A percentile compares a stretch with the other conserved stretches of the same genome.
These are phyloP conservation scores for Eueides isabella DNA, from an alignment of 1,140 invertebrate species.

Conservation along the genomic window DNA sequence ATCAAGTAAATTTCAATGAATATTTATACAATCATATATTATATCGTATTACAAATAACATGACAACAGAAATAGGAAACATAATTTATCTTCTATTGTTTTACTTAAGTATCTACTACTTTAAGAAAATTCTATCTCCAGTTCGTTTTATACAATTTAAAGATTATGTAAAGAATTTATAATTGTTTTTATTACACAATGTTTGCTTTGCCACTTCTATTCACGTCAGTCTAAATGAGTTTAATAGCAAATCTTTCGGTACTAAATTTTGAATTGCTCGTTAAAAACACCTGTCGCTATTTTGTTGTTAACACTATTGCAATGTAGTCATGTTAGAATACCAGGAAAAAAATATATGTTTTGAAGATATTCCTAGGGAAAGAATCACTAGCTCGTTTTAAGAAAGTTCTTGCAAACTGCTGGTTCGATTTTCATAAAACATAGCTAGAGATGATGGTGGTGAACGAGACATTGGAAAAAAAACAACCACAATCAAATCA, in stretches of 20 bases:
- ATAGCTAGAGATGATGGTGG: too few species aligned
- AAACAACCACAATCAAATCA: too few species aligned
- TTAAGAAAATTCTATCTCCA: background rate
- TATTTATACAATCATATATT: background rate
- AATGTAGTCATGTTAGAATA: constrained; percentile 56
- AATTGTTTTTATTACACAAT: constrained; percentile 45
- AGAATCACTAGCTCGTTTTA: too few species aligned
- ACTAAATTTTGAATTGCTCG: constrained; percentile 70
- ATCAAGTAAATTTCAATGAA: background rate
- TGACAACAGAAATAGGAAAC: background rate
- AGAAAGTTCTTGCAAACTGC: too few species aligned
- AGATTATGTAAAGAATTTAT: constrained; percentile 24
- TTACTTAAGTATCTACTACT: background rate
- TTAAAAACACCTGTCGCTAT: constrained; percentile 77
- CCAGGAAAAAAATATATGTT: too few species aligned
- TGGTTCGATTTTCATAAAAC: too few species aligned
- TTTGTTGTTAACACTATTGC: constrained; percentile 52
- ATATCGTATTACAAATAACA: background rate
- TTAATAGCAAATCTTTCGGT: constrained; percentile 71
- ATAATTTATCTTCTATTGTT: background rate
- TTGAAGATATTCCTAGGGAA: too few species aligned
- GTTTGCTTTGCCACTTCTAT: constrained; percentile 69
- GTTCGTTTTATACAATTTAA: background rate
- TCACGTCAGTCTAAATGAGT: constrained; percentile 66
- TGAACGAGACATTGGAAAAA: too few species aligned